Base-by-base conservation (phyloP, 1,140 invertebrate species). In the Drosophila repletoides region DNA sequence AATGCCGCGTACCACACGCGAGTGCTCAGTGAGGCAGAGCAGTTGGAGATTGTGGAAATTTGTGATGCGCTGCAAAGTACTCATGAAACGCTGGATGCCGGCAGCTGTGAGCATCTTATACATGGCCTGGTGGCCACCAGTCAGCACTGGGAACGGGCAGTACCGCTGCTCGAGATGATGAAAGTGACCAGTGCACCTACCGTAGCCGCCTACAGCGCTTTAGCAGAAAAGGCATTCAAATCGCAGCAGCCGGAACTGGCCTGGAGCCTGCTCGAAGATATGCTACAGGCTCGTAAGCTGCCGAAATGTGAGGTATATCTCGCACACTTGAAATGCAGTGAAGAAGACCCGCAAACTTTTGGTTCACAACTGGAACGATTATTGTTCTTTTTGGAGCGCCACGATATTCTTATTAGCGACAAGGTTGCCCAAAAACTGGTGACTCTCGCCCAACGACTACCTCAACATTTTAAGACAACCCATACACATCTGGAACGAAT, bases 151-250 rank as follows among this genome's bases (percentile, higher is more conserved):
- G 91, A 91, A 69, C 91, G 93, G 56, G 91, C 92, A 51, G 33
- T 93, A 1, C 90, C 93, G 67, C 68, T 95, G 21, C 90, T 95
- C 5, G 89, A 94, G 43, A 92, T 92, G 71, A 91, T 93, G 55
- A 91, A 92, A 76, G 28, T 92, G 34, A 91, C 88, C 15, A 91
- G 68, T 22, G 76, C 68, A 12, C 86, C 88, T 22, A 88, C 41
- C 33, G 29, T 74, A 3, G 15, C 52, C 1, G 88, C 81, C 7
- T 89, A 86, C 28, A 77, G 65, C 29, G 72, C 63, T 0, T 14
- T 90, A 38, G 64, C 58, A 5, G 48, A 40, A 2, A 89, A 88
- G 53, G 86, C 88, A 1, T 89, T 89, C 9, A 31, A 4, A 1
- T 21, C 26, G 3, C 10, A 53, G 0, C 10, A 70, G 4, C 28